Conservation (phyloP, 2,113 vertebrate genomes). For the Brachypteracias leptosomus region DNA sequence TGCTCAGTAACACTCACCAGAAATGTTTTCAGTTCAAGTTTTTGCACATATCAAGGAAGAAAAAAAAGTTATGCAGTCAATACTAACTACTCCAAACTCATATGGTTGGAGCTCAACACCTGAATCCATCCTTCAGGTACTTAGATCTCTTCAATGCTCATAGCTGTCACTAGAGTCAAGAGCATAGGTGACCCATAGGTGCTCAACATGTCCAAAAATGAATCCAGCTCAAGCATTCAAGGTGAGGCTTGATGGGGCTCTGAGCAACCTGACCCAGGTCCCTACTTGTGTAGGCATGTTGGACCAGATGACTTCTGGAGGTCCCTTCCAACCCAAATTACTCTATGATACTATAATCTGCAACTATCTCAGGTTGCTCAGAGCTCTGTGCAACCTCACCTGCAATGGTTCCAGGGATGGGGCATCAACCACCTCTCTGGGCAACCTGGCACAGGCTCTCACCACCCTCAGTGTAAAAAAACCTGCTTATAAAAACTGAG, state of each 20-base stretch:
- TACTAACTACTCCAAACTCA: background rate
- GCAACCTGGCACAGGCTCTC: too few relatives aligned
- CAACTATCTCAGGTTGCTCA: too few relatives aligned
- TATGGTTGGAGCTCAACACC: fast-evolving
- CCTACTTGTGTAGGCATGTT: too few relatives aligned
- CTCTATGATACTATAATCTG: too few relatives aligned
- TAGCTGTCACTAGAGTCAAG: background rate
- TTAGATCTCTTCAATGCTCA: fast-evolving
- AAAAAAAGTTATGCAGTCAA: background rate
- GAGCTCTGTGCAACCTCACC: too few relatives aligned
- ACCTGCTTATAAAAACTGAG: background rate
- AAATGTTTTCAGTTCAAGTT: background rate
- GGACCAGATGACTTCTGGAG: too few relatives aligned
- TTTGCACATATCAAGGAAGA: background rate
- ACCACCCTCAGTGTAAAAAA: background rate
- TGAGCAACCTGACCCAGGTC: too few relatives aligned
- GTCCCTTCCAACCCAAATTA: too few relatives aligned
- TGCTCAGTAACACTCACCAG: background rate
- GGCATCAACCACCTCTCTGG: too few relatives aligned
- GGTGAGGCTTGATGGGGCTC: too few relatives aligned
- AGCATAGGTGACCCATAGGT: background rate
- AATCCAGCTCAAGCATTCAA: background rate
- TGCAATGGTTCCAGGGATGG: too few relatives aligned
- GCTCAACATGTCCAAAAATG: background rate
- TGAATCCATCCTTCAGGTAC: fast-evolving